These are phyloP conservation scores for Andricus grossulariae DNA, from an alignment of 1,140 invertebrate species.

Conservation along the genomic window DNA sequence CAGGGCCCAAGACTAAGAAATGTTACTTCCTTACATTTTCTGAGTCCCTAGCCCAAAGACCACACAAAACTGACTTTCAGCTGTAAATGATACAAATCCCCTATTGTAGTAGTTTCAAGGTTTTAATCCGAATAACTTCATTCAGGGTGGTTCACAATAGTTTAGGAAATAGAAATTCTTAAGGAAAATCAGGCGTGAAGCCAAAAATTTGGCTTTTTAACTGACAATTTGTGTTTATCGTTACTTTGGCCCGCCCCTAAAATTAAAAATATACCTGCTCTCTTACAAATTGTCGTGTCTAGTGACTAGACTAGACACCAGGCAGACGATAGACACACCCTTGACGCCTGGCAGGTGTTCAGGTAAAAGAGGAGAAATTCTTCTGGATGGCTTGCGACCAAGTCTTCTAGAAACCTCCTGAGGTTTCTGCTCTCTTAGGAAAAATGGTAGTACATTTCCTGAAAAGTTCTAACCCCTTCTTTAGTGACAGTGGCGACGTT, in stretches of 20 bases:
- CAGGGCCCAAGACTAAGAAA: constrained; percentile 26
- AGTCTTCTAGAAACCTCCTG: constrained; percentile 47
- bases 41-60: constrained; percentile 25
- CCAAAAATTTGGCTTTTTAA: too few relatives aligned
- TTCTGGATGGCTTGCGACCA: constrained; percentile 15
- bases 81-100: constrained; percentile 3
- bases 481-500: not conserved
- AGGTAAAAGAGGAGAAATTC: not conserved
- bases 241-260: too few relatives aligned
- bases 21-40: constrained; percentile 26
- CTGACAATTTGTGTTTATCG: too few relatives aligned
- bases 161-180: too few relatives aligned
- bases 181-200: too few relatives aligned
- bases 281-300: too few relatives aligned
- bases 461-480: constrained; percentile 61
- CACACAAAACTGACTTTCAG: constrained; percentile 38
- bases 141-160: not conserved
- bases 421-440: constrained; percentile 42
- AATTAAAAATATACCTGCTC: too few relatives aligned
- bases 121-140: not conserved
- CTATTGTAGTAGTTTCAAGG: constrained; percentile 13
- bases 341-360: not conserved
- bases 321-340: not conserved
- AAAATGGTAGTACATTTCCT: constrained; percentile 61
- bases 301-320: too few relatives aligned